These are phyloP conservation scores for Platycheirus albimanus DNA, from an alignment of 2,888 invertebrate genomes.

Conservation along the genomic window DNA sequence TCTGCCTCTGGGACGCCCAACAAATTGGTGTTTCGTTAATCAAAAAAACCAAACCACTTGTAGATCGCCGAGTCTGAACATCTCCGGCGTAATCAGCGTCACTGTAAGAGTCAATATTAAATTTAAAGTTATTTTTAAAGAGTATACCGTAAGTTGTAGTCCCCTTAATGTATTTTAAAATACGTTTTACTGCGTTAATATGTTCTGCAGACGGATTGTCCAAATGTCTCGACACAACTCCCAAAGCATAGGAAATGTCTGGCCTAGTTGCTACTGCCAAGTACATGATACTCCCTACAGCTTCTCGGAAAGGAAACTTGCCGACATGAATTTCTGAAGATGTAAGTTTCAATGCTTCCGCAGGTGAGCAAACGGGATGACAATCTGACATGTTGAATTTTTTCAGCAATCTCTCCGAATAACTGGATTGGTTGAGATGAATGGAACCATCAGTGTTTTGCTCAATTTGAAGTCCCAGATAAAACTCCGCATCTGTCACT, in stretches of 20 bases:
- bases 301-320: constrained; percentile 3
- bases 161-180: neutral
- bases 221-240: neutral
- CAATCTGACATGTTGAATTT: neutral
- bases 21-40: too few relatives aligned
- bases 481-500: neutral
- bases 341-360: too few relatives aligned
- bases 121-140: neutral
- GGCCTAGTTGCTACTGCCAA: constrained; percentile 4
- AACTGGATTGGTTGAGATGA: neutral
- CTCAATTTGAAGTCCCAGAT: neutral
- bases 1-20: too few relatives aligned
- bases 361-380: too few relatives aligned
- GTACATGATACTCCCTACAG: neutral
- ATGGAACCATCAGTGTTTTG: neutral
- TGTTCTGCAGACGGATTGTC: neutral
- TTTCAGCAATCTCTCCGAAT: constrained; percentile 1
- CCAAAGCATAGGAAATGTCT: constrained; percentile 11
- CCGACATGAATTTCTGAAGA: neutral
- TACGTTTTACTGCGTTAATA: too few relatives aligned
- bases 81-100: too few relatives aligned
- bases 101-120: too few relatives aligned
- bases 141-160: constrained; percentile 9
- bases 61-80: too few relatives aligned
- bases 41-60: too few relatives aligned